phyloP scores from a whole-genome alignment of 2,888 invertebrate genomes.

The Drosophila merina region DNA sequence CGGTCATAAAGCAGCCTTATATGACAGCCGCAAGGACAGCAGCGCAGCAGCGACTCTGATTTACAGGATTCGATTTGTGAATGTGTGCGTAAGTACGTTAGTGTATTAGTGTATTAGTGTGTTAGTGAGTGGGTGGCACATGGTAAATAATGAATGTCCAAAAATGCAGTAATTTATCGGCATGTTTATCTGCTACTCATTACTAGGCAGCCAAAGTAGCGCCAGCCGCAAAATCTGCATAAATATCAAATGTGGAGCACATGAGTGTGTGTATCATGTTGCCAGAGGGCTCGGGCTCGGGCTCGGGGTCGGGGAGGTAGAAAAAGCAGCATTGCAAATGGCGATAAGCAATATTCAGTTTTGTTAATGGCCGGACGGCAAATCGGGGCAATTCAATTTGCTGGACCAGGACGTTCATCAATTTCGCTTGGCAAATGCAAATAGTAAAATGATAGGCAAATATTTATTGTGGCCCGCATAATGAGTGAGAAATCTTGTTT shows the following conservation, averaged over 20 bases:
- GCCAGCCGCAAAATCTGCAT: conserved; percentile 60
- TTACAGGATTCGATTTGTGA: conserved; percentile 25
- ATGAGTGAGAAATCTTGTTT: conserved; percentile 44
- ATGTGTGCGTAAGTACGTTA: conserved; percentile 9
- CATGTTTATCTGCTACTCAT: conserved; percentile 68
- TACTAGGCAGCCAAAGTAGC: conserved; percentile 26
- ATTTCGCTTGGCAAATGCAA: conserved; percentile 30
- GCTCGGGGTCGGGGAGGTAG: neutral
- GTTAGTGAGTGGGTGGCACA: conserved; percentile 1
- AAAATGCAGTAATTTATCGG: conserved; percentile 75
- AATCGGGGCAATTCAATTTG: conserved; percentile 33
- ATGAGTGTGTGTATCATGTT: conserved; percentile 17
- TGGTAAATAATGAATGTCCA: conserved; percentile 66
- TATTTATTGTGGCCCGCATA: conserved; percentile 48
- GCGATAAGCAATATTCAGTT: conserved; percentile 61
- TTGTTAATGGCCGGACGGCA: conserved; percentile 31
- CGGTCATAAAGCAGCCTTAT: conserved; percentile 41
- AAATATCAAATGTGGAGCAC: conserved; percentile 45
- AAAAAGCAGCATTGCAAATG: conserved; percentile 38
- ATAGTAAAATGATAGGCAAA: conserved; percentile 39
- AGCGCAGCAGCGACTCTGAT: conserved; percentile 17
- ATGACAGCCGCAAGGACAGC: conserved; percentile 20
- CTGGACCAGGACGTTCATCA: conserved; percentile 30
- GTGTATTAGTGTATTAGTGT: conserved; percentile 5
- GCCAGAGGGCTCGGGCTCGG: neutral